Conservation (phyloP, 2,888 invertebrate species). For the Eudemis profundana region DNA sequence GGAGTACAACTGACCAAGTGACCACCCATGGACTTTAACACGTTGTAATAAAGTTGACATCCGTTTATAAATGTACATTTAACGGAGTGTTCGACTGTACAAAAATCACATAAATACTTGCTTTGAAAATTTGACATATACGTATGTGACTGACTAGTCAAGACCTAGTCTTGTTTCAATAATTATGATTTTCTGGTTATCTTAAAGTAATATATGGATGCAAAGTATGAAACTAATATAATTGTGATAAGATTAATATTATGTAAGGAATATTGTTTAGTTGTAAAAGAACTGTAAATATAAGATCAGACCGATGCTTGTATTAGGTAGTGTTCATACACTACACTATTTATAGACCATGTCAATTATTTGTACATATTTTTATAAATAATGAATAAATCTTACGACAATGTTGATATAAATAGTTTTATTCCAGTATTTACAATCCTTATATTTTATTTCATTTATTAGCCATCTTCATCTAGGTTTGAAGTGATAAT, state of each 20-base stretch:
- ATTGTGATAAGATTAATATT: not conserved
- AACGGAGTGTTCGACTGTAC: too few relatives aligned
- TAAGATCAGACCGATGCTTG: slow-evolving; percentile 1
- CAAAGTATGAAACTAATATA: not conserved
- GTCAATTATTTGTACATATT: slow-evolving; percentile 47
- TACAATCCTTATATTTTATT: slow-evolving; percentile 35
- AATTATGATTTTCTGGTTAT: not conserved
- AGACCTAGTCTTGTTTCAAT: slow-evolving; percentile 12
- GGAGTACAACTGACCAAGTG: too few relatives aligned
- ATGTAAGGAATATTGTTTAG: not conserved
- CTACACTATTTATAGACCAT: slow-evolving; percentile 5
- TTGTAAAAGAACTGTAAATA: slow-evolving; percentile 9
- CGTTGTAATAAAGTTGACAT: too few relatives aligned
- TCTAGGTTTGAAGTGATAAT: not conserved
- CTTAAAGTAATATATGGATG: not conserved
- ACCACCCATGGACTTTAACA: too few relatives aligned
- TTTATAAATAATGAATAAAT: slow-evolving; percentile 45
- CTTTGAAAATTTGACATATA: too few relatives aligned
- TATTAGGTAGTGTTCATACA: not conserved
- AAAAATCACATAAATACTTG: too few relatives aligned
- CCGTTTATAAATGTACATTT: too few relatives aligned
- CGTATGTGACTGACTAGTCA: too few relatives aligned
- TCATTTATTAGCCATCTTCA: too few relatives aligned
- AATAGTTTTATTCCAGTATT: slow-evolving; percentile 50
- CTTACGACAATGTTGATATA: slow-evolving; percentile 36